These are phyloP conservation scores for Perognathus longimembris DNA, from an alignment of 2,113 vertebrate genomes.

Conservation along the genomic window DNA sequence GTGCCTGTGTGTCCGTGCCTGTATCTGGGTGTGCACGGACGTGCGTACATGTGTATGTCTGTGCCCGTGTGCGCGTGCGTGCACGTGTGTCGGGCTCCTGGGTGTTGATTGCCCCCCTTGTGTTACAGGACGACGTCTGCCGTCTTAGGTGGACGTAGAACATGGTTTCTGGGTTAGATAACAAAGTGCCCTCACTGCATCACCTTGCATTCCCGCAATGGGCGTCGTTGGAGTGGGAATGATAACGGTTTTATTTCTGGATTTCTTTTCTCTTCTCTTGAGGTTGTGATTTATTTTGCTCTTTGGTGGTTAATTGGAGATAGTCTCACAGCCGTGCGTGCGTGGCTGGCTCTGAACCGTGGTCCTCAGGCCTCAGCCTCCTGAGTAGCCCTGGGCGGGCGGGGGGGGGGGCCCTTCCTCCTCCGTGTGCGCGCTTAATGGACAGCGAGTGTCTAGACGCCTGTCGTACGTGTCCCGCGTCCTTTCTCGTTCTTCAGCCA, in stretches of 20 bases:
- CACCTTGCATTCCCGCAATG: not conserved
- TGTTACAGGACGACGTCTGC: not conserved
- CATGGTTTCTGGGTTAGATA: not conserved
- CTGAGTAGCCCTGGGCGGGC: too few species aligned
- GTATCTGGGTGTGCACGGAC: too few species aligned
- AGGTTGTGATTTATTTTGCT: not conserved
- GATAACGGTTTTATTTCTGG: not conserved
- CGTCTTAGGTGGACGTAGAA: not conserved
- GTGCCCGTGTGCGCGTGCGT: too few species aligned
- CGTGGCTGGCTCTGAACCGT: too few species aligned
- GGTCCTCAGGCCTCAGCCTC: too few species aligned
- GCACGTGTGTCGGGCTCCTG: too few species aligned
- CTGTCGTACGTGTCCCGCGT: not conserved
- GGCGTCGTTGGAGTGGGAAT: not conserved
- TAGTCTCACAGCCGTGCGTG: too few species aligned
- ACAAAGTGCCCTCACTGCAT: conserved; percentile 36
- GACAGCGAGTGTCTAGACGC: not conserved
- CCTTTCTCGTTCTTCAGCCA: not conserved
- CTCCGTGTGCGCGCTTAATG: not conserved
- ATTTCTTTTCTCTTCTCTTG: not conserved
- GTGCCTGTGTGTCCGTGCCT: too few species aligned
- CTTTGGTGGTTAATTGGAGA: not conserved
- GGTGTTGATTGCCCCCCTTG: not conserved
- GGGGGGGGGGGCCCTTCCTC: too few species aligned
- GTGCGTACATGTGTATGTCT: too few species aligned